Conservation (phyloP, 2,113 vertebrate species). For the Acanthisitta chloris region DNA sequence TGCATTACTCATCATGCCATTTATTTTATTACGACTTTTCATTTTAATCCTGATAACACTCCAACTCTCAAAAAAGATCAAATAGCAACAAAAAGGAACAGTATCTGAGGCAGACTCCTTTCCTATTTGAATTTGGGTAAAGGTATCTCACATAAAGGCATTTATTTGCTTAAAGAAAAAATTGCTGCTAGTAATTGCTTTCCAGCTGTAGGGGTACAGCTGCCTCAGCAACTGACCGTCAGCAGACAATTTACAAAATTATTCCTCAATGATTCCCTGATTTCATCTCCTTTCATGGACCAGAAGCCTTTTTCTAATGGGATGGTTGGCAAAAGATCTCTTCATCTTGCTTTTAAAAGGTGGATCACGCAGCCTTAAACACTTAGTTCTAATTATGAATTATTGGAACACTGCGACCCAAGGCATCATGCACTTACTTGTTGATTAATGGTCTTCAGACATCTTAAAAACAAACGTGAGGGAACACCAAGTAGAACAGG, state of each 20-base stretch:
- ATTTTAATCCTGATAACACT: neutral
- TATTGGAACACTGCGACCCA: neutral
- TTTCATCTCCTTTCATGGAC: neutral
- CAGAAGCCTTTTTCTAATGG: constrained; percentile 48
- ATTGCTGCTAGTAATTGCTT: neutral
- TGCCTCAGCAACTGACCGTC: neutral
- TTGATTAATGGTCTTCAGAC: constrained; percentile 33
- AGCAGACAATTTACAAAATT: constrained; percentile 34
- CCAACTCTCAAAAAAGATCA: neutral
- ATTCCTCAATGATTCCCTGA: constrained; percentile 4
- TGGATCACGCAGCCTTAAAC: neutral
- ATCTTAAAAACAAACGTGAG: neutral
- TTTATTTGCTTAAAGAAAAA: neutral
- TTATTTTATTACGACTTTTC: neutral
- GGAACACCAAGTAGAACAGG: neutral
- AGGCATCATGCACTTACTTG: neutral
- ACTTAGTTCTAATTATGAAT: neutral
- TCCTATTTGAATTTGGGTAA: neutral
- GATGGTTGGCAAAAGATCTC: constrained; percentile 45
- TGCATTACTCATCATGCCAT: constrained; percentile 38
- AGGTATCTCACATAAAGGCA: neutral
- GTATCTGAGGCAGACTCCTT: neutral
- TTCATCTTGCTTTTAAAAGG: neutral
- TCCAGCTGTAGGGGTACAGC: neutral
- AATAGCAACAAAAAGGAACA: neutral